Evolutionary conservation across 2,888 invertebrate genomes (phyloP).

Genomic region (Trachelus iudaicus): DNA sequence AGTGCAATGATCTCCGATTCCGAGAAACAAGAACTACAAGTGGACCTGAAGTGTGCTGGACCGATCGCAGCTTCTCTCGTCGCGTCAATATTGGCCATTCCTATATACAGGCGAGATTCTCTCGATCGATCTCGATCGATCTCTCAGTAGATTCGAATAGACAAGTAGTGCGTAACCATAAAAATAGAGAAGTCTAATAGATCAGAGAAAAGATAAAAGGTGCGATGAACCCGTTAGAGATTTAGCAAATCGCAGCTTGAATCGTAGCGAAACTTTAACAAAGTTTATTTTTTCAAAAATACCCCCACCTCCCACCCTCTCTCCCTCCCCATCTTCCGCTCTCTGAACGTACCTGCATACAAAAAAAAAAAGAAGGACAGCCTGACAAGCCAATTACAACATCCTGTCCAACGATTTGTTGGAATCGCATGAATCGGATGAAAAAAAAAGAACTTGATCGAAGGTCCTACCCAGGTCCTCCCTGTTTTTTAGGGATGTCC

Average conservation of each 20-base stretch:
- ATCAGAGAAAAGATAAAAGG: not conserved
- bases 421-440: not conserved
- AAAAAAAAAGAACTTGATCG: not conserved
- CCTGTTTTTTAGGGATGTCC: not conserved
- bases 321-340: not conserved
- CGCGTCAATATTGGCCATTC: not conserved
- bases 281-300: constrained; percentile 1
- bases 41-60: not conserved
- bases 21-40: not conserved
- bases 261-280: not conserved
- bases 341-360: not conserved
- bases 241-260: not conserved
- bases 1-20: not conserved
- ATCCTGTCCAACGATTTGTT: not conserved
- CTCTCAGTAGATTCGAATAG: not conserved
- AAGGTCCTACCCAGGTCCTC: not conserved
- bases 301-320: not conserved
- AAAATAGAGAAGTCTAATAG: not conserved
- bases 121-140: not conserved
- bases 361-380: not conserved
- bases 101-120: not conserved
- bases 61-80: not conserved
- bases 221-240: not conserved
- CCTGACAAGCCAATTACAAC: not conserved
- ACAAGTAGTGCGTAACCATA: not conserved